A percentile compares a stretch with the other conserved stretches of the same genome.
These are phyloP conservation scores for Nomada goodeniana DNA, from an alignment of 2,888 invertebrate genomes.

Conservation along the genomic window DNA sequence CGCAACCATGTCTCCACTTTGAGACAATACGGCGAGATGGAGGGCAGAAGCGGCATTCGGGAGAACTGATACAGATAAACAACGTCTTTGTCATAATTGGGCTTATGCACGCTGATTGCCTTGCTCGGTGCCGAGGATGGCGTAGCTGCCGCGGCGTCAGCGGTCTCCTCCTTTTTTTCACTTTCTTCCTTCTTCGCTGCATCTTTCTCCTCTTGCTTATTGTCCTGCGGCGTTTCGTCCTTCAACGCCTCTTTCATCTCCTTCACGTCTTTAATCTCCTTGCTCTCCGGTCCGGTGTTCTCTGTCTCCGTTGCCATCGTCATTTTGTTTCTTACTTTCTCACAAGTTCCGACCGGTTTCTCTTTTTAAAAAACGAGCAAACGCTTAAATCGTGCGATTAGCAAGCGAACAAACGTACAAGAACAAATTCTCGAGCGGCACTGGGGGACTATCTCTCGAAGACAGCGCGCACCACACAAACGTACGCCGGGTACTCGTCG, in stretches of 20 bases:
- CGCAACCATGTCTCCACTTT: conserved; percentile 98
- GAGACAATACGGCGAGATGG: conserved; percentile 96
- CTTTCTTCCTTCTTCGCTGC: conserved; percentile 81
- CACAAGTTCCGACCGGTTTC: conserved; percentile 40
- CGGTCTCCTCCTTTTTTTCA: conserved; percentile 85
- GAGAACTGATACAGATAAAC: conserved; percentile 98
- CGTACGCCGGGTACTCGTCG: conserved; percentile 67
- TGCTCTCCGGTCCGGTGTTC: conserved; percentile 88
- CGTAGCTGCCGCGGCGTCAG: conserved; percentile 77
- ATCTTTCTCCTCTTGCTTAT: conserved; percentile 82
- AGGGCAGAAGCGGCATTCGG: conserved; percentile 94
- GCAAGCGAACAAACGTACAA: conserved; percentile 32
- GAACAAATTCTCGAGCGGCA: conserved; percentile 50
- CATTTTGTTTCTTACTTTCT: conserved; percentile 84
- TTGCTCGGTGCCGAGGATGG: conserved; percentile 88
- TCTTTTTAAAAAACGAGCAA: conserved; percentile 14
- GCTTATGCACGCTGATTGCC: conserved; percentile 92
- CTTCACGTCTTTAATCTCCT: conserved; percentile 86
- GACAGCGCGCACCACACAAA: conserved; percentile 70
- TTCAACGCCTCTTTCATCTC: conserved; percentile 86
- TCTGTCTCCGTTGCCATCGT: conserved; percentile 91
- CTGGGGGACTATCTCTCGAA: conserved; percentile 57
- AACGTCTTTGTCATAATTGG: conserved; percentile 95
- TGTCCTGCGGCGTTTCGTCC: conserved; percentile 82
- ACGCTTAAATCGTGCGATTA: conserved; percentile 16